phyloP scores from a whole-genome alignment of 2,797 vertebrate genomes.

The Parauchenoglanis ngamensis region DNA sequence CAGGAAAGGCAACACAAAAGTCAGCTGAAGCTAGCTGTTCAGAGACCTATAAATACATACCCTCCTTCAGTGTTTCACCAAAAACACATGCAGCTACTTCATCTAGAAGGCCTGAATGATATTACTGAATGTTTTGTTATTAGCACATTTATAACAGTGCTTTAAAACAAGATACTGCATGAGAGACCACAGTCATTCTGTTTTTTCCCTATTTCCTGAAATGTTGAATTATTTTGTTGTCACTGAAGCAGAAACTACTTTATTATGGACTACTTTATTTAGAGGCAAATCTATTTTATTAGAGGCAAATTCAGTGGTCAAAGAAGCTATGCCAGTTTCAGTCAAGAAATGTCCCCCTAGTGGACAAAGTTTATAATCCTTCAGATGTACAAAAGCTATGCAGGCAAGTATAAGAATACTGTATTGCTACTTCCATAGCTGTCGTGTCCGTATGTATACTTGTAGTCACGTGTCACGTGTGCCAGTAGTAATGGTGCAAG shows the following conservation, averaged over 20 bases:
- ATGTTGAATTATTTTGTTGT: neutral
- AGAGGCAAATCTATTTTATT: too few relatives aligned
- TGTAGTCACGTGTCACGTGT: neutral
- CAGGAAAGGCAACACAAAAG: too few relatives aligned
- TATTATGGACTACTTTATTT: neutral
- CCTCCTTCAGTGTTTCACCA: neutral
- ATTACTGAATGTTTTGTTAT: neutral
- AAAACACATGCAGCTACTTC: neutral
- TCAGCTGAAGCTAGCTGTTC: neutral
- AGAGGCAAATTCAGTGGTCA: too few relatives aligned
- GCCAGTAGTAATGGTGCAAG: neutral
- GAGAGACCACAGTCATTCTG: neutral
- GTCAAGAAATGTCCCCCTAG: neutral
- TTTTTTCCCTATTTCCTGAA: neutral
- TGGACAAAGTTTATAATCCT: neutral
- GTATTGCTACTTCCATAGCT: too few relatives aligned
- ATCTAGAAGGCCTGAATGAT: neutral
- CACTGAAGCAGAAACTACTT: neutral
- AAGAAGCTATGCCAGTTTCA: neutral
- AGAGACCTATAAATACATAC: neutral
- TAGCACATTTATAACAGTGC: neutral
- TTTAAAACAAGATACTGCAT: neutral
- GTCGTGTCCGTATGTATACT: neutral
- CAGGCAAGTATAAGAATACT: neutral
- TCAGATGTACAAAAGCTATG: neutral